Conservation (phyloP, 1,140 invertebrate species). For the Scaptodrosophila lebanonensis region DNA sequence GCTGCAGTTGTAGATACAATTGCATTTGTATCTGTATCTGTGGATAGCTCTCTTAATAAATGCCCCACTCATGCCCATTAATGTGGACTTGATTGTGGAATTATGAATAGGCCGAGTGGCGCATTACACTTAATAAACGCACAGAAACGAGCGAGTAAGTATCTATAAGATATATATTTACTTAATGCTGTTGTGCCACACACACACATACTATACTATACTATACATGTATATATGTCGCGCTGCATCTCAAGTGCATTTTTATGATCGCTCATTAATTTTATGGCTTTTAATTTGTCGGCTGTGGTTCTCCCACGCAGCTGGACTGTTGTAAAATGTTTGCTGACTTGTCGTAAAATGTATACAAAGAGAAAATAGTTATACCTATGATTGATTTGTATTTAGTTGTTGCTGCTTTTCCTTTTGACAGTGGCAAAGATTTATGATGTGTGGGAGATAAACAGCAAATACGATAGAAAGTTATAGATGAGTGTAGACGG, state of each 20-base stretch:
- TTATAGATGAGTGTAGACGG: too few relatives aligned
- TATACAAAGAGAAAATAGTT: too few relatives aligned
- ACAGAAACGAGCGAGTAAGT: conserved; percentile 25
- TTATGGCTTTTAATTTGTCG: conserved; percentile 71
- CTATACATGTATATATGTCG: too few relatives aligned
- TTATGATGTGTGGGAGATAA: too few relatives aligned
- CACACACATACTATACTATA: conserved; percentile 18
- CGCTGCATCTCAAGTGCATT: conserved; percentile 67
- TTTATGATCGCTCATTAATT: conserved; percentile 70
- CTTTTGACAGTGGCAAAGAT: too few relatives aligned
- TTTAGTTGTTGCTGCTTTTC: too few relatives aligned
- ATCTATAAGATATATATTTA: conserved; percentile 27
- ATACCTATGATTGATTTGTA: conserved; percentile 20
- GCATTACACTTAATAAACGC: conserved; percentile 43
- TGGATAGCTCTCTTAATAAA: conserved; percentile 13
- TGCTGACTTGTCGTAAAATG: too few relatives aligned
- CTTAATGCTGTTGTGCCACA: conserved; percentile 32
- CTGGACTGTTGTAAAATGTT: too few relatives aligned
- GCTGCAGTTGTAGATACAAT: too few relatives aligned
- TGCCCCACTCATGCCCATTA: conserved; percentile 18
- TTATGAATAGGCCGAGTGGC: conserved; percentile 44
- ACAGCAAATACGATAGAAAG: too few relatives aligned
- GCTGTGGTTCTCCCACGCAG: too few relatives aligned
- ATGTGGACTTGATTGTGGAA: conserved; percentile 11
- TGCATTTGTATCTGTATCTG: too few relatives aligned